A percentile compares a stretch with the other conserved stretches of the same genome.
phyloP scores from a whole-genome alignment of 2,113 vertebrate species.

The Psephotus haematonotus region DNA sequence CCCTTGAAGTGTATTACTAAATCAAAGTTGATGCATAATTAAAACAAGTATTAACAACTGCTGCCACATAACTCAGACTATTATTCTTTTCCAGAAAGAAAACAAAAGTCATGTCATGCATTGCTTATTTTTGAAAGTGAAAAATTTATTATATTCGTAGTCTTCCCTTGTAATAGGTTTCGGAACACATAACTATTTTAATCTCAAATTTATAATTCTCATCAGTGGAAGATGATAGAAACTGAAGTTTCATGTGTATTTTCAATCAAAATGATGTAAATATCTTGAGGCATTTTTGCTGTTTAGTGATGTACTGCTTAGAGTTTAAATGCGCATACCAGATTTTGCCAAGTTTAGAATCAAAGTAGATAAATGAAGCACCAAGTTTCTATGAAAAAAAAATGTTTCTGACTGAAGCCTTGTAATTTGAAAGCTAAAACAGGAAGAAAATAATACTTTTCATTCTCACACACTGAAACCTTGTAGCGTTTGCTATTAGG shows the following conservation, averaged over 20 bases:
- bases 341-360: not conserved
- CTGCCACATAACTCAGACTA: not conserved
- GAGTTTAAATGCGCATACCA: not conserved
- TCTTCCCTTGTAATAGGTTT: not conserved
- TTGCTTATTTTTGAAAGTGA: slow-evolving; percentile 31
- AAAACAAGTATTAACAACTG: slow-evolving; percentile 20
- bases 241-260: not conserved
- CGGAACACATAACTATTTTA: slow-evolving; percentile 7
- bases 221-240: not conserved
- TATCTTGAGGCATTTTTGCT: not conserved
- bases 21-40: slow-evolving; percentile 18
- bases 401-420: not conserved
- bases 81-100: not conserved
- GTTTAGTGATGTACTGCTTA: not conserved
- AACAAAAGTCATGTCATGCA: not conserved
- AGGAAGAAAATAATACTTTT: not conserved
- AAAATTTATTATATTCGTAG: not conserved
- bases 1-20: not conserved
- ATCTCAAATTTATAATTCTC: not conserved
- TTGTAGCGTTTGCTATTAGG: not conserved
- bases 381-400: not conserved
- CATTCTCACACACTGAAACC: not conserved
- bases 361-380: not conserved
- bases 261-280: not conserved
- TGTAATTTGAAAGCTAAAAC: not conserved